phyloP scores from a whole-genome alignment of 1,140 invertebrate genomes.

The Tetramorium parvispinum region DNA sequence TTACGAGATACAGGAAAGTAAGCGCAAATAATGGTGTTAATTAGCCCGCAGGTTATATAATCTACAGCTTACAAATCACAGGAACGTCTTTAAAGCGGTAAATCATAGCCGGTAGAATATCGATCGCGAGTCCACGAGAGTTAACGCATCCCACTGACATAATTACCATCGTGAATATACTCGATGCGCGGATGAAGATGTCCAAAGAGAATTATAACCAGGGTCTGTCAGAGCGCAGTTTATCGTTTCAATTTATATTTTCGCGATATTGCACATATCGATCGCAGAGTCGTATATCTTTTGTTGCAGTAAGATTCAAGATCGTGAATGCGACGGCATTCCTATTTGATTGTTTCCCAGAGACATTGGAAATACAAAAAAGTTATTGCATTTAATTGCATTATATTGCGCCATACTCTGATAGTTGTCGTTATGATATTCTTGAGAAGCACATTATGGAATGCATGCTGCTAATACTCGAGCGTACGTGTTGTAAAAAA shows the following conservation, averaged over 20 bases:
- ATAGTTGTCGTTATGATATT: slow-evolving; percentile 48
- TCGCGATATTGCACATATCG: slow-evolving; percentile 25
- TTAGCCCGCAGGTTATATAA: slow-evolving; percentile 25
- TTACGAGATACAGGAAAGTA: slow-evolving; percentile 41
- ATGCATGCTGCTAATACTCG: background rate
- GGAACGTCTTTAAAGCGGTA: slow-evolving; percentile 39
- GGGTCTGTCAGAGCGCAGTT: slow-evolving; percentile 42
- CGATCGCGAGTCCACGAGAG: slow-evolving; percentile 9
- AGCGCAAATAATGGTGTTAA: slow-evolving; percentile 50
- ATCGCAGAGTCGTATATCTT: slow-evolving; percentile 49
- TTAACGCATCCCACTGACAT: slow-evolving; percentile 48
- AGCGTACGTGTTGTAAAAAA: background rate
- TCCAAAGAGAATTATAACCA: slow-evolving; percentile 63
- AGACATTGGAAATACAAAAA: slow-evolving; percentile 43
- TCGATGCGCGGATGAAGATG: slow-evolving; percentile 64
- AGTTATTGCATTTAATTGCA: slow-evolving; percentile 39
- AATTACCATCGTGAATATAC: slow-evolving; percentile 61
- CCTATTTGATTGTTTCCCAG: background rate
- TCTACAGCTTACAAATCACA: slow-evolving; percentile 12
- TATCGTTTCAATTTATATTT: slow-evolving; percentile 71
- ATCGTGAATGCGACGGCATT: background rate
- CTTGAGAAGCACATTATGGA: background rate
- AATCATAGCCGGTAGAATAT: slow-evolving; percentile 48
- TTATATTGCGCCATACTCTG: slow-evolving; percentile 5
- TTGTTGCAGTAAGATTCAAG: slow-evolving; percentile 39